Evolutionary conservation across 2,888 invertebrate genomes (phyloP), one percentile per base, ranked within the genome.

Genomic region (Leucophora obtusa): DNA sequence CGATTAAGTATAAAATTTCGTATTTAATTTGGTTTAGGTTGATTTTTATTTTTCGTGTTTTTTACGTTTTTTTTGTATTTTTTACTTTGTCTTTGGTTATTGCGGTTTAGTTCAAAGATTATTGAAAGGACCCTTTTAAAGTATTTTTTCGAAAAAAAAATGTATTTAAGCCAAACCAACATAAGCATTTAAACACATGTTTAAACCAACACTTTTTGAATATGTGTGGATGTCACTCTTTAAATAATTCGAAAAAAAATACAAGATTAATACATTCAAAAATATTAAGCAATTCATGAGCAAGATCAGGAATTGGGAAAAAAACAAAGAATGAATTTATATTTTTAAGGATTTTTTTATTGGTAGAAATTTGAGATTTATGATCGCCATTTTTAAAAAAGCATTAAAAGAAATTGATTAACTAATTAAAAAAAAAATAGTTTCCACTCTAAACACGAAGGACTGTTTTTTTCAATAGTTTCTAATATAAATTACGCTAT

Each of bases 1-100:
- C 81, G 81, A 81, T 81, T 81, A 81, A 73, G 81, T 81, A 77
- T 81, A 77, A 81, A 81, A 81, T 81, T 81, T 81, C 76, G 69
- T 69, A 76, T 76, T 76, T 76, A 80, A 80, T 76, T 76, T 72
- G 59, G 54, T 72, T 69, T 69, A 21, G 38, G 8, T 59, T 33
- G 6, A 70, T 24, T 24, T 54, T 14, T 2, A 6, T 51, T 38
- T 35, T 68, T n/a, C 1, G 0, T 51, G 10, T 47, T 35, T 65
- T 66, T 17, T 51, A 15, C 17, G 43, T 74, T 17, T 60, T 63
- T 65, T 70, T 6, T 14, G 24, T 35, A 56, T 5, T 47, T 33
- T 17, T 63, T 63, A 14, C 14, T 14, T 50, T 43, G 38, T 58
- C 53, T 35, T 68, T 24, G 14, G 17, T 56, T 21, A 28, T 28